A percentile compares a stretch with the other conserved stretches of the same genome.
Evolutionary conservation across 2,113 vertebrate genomes (phyloP).

Genomic region (Nematolebias whitei): DNA sequence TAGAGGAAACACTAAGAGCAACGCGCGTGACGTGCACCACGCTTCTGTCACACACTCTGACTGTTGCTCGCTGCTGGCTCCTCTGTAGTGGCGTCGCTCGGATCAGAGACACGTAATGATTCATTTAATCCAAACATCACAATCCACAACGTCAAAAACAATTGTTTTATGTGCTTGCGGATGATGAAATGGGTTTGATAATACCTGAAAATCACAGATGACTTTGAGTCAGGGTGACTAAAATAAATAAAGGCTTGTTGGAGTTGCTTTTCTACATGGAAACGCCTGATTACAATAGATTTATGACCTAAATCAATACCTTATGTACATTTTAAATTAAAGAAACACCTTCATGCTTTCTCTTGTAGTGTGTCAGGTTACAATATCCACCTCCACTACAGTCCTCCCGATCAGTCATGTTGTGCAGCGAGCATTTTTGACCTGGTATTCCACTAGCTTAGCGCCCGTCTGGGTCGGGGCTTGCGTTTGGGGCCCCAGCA

Average conservation of each 20-base stretch:
- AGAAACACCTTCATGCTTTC: constrained; percentile 8
- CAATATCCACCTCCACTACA: not conserved
- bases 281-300: not conserved
- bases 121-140: constrained; percentile 29
- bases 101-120: constrained; percentile 16
- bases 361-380: not conserved
- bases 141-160: constrained; percentile 21
- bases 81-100: constrained; percentile 7
- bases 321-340: not conserved
- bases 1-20: constrained; percentile 80
- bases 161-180: constrained; percentile 16
- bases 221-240: constrained; percentile 8
- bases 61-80: constrained; percentile 9
- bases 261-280: not conserved
- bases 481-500: constrained; percentile 42
- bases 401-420: constrained; percentile 25
- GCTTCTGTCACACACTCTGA: constrained; percentile 57
- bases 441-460: constrained; percentile 62
- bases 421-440: constrained; percentile 51
- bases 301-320: not conserved
- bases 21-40: constrained; percentile 76
- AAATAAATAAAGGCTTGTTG: not conserved
- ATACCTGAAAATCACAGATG: constrained; percentile 17
- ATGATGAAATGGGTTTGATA: constrained; percentile 21
- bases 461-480: constrained; percentile 52